These are phyloP conservation scores for Deilephila elpenor DNA, from an alignment of 2,888 invertebrate species.

Conservation along the genomic window DNA sequence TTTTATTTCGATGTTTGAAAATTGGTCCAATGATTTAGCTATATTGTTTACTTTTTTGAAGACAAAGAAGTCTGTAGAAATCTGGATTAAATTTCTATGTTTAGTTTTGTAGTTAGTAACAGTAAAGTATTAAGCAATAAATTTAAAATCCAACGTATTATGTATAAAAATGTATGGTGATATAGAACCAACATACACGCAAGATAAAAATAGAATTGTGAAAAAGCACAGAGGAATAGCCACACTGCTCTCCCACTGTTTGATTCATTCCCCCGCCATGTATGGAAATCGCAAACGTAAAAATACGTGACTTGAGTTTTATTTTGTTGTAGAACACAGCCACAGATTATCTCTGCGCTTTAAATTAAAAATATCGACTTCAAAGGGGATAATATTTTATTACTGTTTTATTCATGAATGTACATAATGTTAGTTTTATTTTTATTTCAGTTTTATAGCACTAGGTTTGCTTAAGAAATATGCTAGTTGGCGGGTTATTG, in stretches of 20 bases:
- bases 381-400: not conserved
- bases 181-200: not conserved
- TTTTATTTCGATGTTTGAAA: not conserved
- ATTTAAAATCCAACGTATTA: too few relatives aligned
- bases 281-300: slow-evolving; percentile 49
- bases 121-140: too few relatives aligned
- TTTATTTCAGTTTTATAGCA: not conserved
- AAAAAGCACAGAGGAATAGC: slow-evolving; percentile 34
- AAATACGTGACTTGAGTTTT: slow-evolving; percentile 46
- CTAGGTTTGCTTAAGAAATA: too few relatives aligned
- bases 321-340: not conserved
- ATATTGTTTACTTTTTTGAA: too few relatives aligned
- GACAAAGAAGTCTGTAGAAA: too few relatives aligned
- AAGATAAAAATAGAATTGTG: slow-evolving; percentile 24
- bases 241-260: slow-evolving; percentile 37
- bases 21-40: not conserved
- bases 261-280: slow-evolving; percentile 51
- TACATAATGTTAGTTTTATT: not conserved
- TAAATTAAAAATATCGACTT: slow-evolving; percentile 21
- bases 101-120: too few relatives aligned
- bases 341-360: not conserved
- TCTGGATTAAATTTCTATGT: too few relatives aligned
- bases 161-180: too few relatives aligned
- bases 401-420: not conserved
- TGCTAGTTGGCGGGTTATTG: too few relatives aligned